Evolutionary conservation across 2,797 vertebrate species (phyloP), one percentile per base, ranked within the genome.

Genomic region (Gobionotothen gibberifrons): DNA sequence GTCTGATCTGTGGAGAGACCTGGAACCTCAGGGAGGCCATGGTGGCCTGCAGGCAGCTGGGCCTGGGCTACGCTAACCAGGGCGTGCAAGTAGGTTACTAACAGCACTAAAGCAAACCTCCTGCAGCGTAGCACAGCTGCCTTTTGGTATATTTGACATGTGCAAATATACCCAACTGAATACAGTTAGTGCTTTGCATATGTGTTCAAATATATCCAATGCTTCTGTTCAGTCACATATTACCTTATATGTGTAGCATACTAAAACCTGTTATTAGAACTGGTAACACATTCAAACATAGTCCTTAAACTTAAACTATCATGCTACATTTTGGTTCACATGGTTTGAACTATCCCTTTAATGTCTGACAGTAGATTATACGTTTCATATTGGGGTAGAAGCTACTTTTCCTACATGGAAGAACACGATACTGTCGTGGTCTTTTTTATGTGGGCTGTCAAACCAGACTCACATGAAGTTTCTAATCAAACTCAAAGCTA

Each of bases 1-100:
- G 98, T 60, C 94, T 99, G 93, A 92, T 98, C 80, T 99, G 97
- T 76, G 96, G 98, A 48, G 96, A 98, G 90, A 94, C 87, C 93
- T 99, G 98, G 98, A 95, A 92, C 52, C 97, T 94, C 9, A 95
- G 90, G 82, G 97, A 98, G 89, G 97, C 97, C 49, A 96, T 94
- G 91, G 96, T 98, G 91, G 96, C 92, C 87, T 99, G 98, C 91
- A 96, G 97, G 91, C 98, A 99, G 92, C 93, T 99, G 76, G 97
- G 97, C 77, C 92, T 98, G 82, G 97, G 97, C 93, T 99, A 96
- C 57, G 96, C 96, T 92, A 99, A 96, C 94, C 97, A 97, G 19
- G 96, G 95, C 82, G 88, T 98, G 76, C 94, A 98, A 97, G 98
- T 99, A 96, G 95, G 97, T 96, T 66, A 82, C 73, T 93, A 76